phyloP scores from a whole-genome alignment of 2,113 vertebrate genomes.

The Rissa tridactyla region DNA sequence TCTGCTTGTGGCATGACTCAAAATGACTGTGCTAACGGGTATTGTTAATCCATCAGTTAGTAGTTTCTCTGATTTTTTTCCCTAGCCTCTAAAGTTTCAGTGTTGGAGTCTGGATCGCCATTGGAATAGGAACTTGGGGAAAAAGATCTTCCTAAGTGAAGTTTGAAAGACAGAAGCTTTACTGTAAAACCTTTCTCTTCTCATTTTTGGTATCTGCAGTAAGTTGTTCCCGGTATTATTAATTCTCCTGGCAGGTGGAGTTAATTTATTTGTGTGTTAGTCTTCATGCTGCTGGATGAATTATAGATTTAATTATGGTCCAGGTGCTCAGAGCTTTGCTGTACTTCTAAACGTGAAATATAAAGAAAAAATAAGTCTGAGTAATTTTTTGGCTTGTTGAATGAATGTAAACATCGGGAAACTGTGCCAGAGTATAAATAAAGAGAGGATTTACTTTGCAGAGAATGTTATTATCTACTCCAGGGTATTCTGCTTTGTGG shows the following conservation, averaged over 20 bases:
- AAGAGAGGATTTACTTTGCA: constrained; percentile 17
- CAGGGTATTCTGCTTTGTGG: not conserved
- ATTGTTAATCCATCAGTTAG: rapidly evolving
- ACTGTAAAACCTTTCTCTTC: not conserved
- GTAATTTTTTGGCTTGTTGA: constrained; percentile 34
- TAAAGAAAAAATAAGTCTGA: constrained; percentile 32
- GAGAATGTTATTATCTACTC: not conserved
- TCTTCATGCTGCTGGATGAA: constrained; percentile 22
- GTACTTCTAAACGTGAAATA: not conserved
- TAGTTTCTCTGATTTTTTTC: not conserved
- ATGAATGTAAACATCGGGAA: constrained; percentile 25
- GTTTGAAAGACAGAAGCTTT: not conserved
- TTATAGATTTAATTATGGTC: constrained; percentile 54
- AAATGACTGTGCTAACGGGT: not conserved
- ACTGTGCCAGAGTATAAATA: constrained; percentile 1
- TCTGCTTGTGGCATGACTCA: rapidly evolving
- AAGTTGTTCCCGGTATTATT: constrained; percentile 3
- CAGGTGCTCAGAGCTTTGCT: constrained; percentile 35
- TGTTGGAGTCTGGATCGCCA: not conserved
- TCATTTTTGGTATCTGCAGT: not conserved
- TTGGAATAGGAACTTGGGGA: not conserved
- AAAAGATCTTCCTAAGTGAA: not conserved
- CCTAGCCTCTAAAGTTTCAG: not conserved
- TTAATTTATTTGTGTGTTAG: constrained; percentile 42
- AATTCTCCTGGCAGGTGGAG: constrained; percentile 12